Conservation (phyloP, 2,797 vertebrate species). For the Eulemur mongoz region DNA sequence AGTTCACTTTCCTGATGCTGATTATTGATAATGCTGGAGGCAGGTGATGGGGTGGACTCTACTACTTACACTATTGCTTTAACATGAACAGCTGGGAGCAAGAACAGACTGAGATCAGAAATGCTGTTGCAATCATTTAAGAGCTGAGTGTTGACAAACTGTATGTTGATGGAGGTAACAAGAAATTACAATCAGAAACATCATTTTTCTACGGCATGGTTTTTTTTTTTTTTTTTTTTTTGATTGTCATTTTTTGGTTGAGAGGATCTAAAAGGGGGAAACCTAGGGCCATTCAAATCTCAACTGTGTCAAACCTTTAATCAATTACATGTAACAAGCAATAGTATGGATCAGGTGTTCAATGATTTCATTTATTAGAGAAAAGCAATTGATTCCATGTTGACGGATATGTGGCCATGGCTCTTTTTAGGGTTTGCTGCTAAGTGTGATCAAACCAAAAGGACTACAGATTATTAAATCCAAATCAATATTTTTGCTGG, state of each 20-base stretch:
- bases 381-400: conserved; percentile 75
- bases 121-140: background rate
- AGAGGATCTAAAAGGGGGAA: conserved; percentile 64
- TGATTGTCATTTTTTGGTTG: conserved; percentile 51
- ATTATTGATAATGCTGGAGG: conserved; percentile 54
- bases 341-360: conserved; percentile 77
- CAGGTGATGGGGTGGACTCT: background rate
- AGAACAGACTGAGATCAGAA: background rate
- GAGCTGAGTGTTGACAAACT: conserved; percentile 40
- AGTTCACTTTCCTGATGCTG: conserved; percentile 57
- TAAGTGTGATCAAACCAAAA: conserved; percentile 83
- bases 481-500: conserved; percentile 84
- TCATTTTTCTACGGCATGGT: background rate
- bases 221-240: conserved; percentile 33
- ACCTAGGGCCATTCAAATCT: conserved; percentile 51
- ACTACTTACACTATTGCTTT: background rate
- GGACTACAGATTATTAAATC: conserved; percentile 82
- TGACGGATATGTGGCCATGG: conserved; percentile 67
- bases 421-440: conserved; percentile 78
- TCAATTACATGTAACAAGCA: conserved; percentile 67
- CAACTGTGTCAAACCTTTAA: conserved; percentile 43
- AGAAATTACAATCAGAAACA: conserved; percentile 45
- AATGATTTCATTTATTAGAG: conserved; percentile 77
- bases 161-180: background rate
- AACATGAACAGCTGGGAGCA: background rate